phyloP scores from a whole-genome alignment of 92 coral and sea anemone species.

The Anthopleura xanthogrammica region DNA sequence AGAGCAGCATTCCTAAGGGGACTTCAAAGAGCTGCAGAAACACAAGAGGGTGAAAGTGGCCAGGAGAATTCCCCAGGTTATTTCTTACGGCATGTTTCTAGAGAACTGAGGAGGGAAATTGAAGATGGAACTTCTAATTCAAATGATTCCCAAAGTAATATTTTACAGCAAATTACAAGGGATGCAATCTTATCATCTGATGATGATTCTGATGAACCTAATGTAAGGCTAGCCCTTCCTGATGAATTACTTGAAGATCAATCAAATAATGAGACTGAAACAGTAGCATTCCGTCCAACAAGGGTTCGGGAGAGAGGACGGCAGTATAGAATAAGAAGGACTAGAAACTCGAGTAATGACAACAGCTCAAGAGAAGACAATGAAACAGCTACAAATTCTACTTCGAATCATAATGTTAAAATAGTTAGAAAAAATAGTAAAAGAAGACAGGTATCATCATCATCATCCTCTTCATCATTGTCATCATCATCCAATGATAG shows the following conservation, averaged over 20 bases:
- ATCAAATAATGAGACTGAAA: constrained; percentile 12
- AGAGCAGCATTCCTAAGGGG: constrained; percentile 50
- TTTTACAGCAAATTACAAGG: background rate
- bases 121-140: constrained; percentile 26
- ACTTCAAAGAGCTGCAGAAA: constrained; percentile 18
- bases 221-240: constrained; percentile 13
- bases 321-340: constrained; percentile 27
- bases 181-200: background rate
- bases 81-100: constrained; percentile 18
- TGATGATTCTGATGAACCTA: constrained; percentile 16
- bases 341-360: constrained; percentile 23
- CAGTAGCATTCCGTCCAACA: constrained; percentile 9
- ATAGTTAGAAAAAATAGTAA: background rate
- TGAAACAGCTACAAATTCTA: background rate
- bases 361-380: constrained; percentile 1
- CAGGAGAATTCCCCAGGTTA: background rate
- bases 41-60: constrained; percentile 12
- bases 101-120: constrained; percentile 23
- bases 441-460: constrained; percentile 14
- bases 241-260: constrained; percentile 12
- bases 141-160: constrained; percentile 20
- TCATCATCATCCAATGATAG: constrained; percentile 32
- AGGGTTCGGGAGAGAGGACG: constrained; percentile 22
- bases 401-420: background rate
- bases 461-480: constrained; percentile 10